Percentiles rank a stretch among this genome's conserved stretches.
These are phyloP conservation scores for Tokudaia tokunoshimensis DNA, from an alignment of 2,797 vertebrate species.

Conservation along the genomic window DNA sequence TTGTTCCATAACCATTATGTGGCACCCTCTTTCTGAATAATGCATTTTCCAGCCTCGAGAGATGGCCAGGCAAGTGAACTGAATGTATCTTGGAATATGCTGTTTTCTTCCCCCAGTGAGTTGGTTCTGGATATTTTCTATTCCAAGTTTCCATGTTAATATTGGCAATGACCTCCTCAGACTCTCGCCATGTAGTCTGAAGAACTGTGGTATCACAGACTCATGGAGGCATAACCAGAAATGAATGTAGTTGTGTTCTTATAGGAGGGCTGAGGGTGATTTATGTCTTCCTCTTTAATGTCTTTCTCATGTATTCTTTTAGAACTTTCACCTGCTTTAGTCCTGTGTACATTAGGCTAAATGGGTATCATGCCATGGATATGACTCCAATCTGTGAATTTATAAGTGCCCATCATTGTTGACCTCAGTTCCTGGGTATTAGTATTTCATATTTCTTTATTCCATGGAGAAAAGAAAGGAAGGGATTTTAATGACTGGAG, in stretches of 20 bases:
- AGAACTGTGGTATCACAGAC: slow-evolving; percentile 19
- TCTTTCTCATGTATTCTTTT: neutral
- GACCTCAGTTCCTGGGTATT: neutral
- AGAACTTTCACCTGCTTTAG: neutral
- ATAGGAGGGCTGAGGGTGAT: neutral
- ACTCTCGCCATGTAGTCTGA: neutral
- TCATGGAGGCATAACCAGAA: neutral
- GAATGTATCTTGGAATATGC: slow-evolving; percentile 61
- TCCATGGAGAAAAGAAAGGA: neutral
- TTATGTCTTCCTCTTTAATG: slow-evolving; percentile 58
- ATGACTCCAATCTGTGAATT: neutral
- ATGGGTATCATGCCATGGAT: neutral
- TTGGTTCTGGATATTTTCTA: slow-evolving; percentile 37
- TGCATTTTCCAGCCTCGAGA: slow-evolving; percentile 70
- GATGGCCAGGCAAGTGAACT: neutral
- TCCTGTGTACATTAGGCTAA: neutral
- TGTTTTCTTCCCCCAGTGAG: slow-evolving; percentile 41
- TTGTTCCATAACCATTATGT: slow-evolving; percentile 42
- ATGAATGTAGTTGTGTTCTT: neutral
- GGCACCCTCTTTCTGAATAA: slow-evolving; percentile 61
- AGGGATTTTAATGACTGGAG: neutral
- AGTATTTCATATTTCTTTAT: neutral
- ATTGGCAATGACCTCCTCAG: slow-evolving; percentile 43
- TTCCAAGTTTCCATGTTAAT: slow-evolving; percentile 29
- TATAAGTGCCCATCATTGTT: neutral